Conservation (phyloP, 2,797 vertebrate genomes). For the Alosa sapidissima region DNA sequence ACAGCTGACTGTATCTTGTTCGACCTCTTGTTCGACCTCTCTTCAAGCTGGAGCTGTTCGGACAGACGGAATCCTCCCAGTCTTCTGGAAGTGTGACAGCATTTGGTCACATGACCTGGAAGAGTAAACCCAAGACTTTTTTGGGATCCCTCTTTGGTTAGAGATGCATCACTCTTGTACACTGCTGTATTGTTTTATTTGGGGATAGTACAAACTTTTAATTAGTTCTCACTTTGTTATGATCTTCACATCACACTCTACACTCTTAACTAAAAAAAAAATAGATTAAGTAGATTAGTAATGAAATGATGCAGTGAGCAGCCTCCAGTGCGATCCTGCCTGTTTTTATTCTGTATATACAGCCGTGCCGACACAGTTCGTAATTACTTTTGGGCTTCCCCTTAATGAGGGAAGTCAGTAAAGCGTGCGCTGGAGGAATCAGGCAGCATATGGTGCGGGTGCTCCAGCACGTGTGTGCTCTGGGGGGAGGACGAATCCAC, state of each 20-base stretch:
- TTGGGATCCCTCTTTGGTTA: conserved; percentile 74
- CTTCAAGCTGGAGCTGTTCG: conserved; percentile 54
- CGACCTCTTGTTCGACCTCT: neutral
- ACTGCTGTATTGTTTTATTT: neutral
- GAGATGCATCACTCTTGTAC: conserved; percentile 35
- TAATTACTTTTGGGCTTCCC: conserved; percentile 32
- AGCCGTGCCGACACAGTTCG: neutral
- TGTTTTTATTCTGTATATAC: neutral
- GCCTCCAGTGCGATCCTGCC: neutral
- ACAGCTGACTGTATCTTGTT: neutral
- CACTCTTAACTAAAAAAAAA: too few relatives aligned
- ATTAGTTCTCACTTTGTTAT: too few relatives aligned
- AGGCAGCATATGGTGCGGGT: conserved; percentile 46
- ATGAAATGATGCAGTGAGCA: neutral
- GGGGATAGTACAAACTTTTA: neutral
- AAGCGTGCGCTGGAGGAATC: conserved; percentile 47
- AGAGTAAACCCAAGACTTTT: conserved; percentile 73
- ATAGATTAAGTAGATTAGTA: neutral
- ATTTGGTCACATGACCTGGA: conserved; percentile 82
- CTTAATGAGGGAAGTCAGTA: conserved; percentile 39
- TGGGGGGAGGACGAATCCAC: conserved; percentile 20
- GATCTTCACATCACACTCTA: too few relatives aligned
- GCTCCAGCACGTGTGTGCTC: conserved; percentile 39
- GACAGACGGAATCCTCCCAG: conserved; percentile 51
- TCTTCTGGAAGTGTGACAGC: conserved; percentile 68